phyloP scores from a whole-genome alignment of 2,888 invertebrate species.

The Drosophila paramelanica region DNA sequence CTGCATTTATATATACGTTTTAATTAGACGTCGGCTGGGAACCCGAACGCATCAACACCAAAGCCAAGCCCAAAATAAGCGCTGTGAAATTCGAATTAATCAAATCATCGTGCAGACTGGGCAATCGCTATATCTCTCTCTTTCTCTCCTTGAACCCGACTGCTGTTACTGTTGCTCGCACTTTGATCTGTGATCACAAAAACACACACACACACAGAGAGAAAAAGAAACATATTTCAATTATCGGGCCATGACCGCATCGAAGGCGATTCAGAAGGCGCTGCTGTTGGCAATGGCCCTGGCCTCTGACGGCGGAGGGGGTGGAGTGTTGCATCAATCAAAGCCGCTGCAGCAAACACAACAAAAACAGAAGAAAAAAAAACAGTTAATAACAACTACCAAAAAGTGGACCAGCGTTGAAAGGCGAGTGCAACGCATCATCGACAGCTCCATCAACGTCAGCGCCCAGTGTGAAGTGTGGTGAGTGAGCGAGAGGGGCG shows the following conservation, averaged over 20 bases:
- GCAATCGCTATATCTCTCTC: background rate
- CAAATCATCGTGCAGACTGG: slow-evolving; percentile 68
- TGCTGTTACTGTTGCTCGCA: slow-evolving; percentile 8
- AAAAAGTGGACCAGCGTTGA: slow-evolving; percentile 39
- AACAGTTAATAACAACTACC: slow-evolving; percentile 65
- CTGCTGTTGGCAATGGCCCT: slow-evolving; percentile 38
- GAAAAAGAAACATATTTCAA: slow-evolving; percentile 72
- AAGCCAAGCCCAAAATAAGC: slow-evolving; percentile 7
- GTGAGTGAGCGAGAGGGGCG: background rate
- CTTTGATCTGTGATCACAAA: slow-evolving; percentile 66
- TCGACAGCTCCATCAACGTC: slow-evolving; percentile 68
- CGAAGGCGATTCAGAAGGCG: slow-evolving; percentile 63
- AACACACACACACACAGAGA: slow-evolving; percentile 1
- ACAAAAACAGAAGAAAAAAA: slow-evolving; percentile 32
- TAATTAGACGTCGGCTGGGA: slow-evolving; percentile 59
- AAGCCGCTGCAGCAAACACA: slow-evolving; percentile 60
- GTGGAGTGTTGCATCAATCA: slow-evolving; percentile 65
- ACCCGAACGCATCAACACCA: slow-evolving; percentile 38
- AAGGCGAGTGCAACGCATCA: slow-evolving; percentile 49
- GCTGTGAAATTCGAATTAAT: slow-evolving; percentile 68
- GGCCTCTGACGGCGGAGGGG: slow-evolving; percentile 22
- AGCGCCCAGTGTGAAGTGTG: slow-evolving; percentile 16
- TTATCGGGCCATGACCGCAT: slow-evolving; percentile 75
- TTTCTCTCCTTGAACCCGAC: slow-evolving; percentile 7
- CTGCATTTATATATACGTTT: slow-evolving; percentile 58